Evolutionary conservation across 1,140 invertebrate genomes (phyloP).

Genomic region (Scaptomyza montana): DNA sequence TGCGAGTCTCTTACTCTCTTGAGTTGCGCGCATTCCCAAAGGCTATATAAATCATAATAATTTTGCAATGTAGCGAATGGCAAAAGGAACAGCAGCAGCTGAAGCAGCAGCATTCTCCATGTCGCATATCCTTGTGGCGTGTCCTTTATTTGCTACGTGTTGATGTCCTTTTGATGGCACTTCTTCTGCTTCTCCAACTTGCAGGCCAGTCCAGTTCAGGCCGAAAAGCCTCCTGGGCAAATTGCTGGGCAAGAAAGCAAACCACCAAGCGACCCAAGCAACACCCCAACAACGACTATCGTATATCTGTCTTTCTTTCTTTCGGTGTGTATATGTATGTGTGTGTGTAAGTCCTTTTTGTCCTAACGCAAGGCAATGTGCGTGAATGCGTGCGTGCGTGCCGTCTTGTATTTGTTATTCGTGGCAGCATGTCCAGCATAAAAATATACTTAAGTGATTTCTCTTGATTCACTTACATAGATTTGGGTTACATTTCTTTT

Average conservation of each 20-base stretch:
- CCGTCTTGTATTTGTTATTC: constrained; percentile 77
- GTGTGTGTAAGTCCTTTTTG: constrained; percentile 11
- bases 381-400: constrained; percentile 64
- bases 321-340: constrained; percentile 20
- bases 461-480: constrained; percentile 82
- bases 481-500: constrained; percentile 79
- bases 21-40: constrained; percentile 73
- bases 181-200: constrained; percentile 39
- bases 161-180: constrained; percentile 81
- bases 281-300: constrained; percentile 2
- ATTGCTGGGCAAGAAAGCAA: constrained; percentile 59
- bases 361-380: not conserved
- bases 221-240: constrained; percentile 60
- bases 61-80: constrained; percentile 80
- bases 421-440: constrained; percentile 81
- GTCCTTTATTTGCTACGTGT: constrained; percentile 82
- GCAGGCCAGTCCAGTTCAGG: constrained; percentile 17
- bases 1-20: constrained; percentile 18
- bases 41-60: constrained; percentile 82
- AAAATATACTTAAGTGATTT: constrained; percentile 82
- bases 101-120: constrained; percentile 33
- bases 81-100: constrained; percentile 56
- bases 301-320: not conserved
- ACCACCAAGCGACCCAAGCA: constrained; percentile 58
- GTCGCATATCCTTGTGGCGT: constrained; percentile 79